These are phyloP conservation scores for Chlorops oryzae DNA, from an alignment of 1,140 invertebrate species.

Conservation along the genomic window DNA sequence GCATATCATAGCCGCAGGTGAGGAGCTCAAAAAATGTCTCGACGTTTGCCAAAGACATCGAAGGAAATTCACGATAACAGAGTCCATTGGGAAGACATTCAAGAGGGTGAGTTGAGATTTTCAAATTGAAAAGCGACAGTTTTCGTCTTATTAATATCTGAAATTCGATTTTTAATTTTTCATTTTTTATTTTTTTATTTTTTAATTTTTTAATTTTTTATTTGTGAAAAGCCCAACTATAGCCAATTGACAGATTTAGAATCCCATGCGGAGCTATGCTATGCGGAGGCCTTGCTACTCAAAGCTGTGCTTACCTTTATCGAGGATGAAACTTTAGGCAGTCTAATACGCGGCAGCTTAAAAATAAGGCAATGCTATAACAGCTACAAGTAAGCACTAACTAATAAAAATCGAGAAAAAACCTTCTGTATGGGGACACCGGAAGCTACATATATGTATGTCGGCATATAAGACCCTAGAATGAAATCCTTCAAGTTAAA, in stretches of 20 bases:
- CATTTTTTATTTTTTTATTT: conserved; percentile 7
- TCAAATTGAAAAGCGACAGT: too few relatives aligned
- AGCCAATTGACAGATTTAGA: conserved; percentile 72
- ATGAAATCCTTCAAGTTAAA: too few relatives aligned
- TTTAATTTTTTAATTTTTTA: conserved; percentile 6
- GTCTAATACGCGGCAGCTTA: conserved; percentile 87
- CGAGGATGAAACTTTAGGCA: conserved; percentile 89
- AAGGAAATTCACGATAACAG: conserved; percentile 65
- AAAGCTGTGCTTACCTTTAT: conserved; percentile 87
- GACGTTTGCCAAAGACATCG: conserved; percentile 69
- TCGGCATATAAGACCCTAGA: too few relatives aligned
- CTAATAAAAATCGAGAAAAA: too few relatives aligned
- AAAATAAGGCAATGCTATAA: conserved; percentile 89
- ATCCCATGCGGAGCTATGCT: conserved; percentile 91
- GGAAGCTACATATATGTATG: too few relatives aligned
- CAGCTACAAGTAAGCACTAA: conserved; percentile 85
- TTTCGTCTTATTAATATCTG: background rate
- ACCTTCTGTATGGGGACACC: too few relatives aligned
- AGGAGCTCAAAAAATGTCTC: conserved; percentile 67
- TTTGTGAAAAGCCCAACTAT: conserved; percentile 68
- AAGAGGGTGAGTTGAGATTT: conserved; percentile 52
- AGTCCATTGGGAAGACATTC: conserved; percentile 76
- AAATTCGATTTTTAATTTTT: background rate
- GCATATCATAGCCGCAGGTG: conserved; percentile 66
- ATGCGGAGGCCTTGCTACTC: conserved; percentile 83